Evolutionary conservation across 2,113 vertebrate genomes (phyloP), one percentile per base, ranked within the genome.

Genomic region (Seriola aureovittata): DNA sequence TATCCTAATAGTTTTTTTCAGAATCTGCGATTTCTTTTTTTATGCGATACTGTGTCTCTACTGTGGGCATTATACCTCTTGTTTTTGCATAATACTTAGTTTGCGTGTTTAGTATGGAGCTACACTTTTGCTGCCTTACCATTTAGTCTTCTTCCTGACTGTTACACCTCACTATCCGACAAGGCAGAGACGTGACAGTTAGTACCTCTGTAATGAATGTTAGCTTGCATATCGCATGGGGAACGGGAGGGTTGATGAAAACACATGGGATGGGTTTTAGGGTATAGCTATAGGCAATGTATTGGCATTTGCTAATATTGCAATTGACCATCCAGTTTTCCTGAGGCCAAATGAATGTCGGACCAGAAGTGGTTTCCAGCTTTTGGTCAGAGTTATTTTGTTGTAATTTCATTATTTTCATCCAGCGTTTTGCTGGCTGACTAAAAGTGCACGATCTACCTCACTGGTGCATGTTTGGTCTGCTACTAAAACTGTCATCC

Each of bases 331-430:
- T 93, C 90, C 90, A 92, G 85, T 91, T 90, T 84, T 89, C 83
- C 88, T 91, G 81, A 90, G 90, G 90, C 90, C 89, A 89, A 93
- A 93, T 94, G 93, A 95, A 95, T 95, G 94, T 93, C 86, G 58
- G 85, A 91, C 90, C 92, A 92, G 66, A 89, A 81, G 75, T 83
- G 42, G 62, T 80, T 85, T 82, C 73, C 65, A 85, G 70, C 81
- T 93, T 88, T 82, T 88, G 80, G 91, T 92, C 84, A 54, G 13
- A 42, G 69, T 64, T 57, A n/a, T 72, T 79, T 58, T 75, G 75
- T 69, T 78, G 36, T 83, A 55, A 59, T 85, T 72, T 69, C 54
- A 73, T 82, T 71, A 42, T 78, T 68, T 78, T 71, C 63, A 75
- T 32, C 66, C 73, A 81, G 78, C 50, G 5, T 86, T 78, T 76